Evolutionary conservation across 2,888 invertebrate genomes (phyloP).

Genomic region (Pecten maximus): DNA sequence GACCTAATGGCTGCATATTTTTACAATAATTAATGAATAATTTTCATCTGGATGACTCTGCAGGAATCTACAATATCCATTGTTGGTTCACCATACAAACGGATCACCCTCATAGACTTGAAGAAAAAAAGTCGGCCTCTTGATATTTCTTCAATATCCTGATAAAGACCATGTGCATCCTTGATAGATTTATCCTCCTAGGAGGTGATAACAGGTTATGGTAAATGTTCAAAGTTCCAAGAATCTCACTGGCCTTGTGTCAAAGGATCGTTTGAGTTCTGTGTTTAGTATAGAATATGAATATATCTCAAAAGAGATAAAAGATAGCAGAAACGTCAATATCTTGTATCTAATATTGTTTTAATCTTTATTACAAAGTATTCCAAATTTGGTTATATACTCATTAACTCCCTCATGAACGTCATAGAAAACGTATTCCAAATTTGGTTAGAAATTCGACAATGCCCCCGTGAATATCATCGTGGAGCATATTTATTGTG

Average conservation of each 20-base stretch:
- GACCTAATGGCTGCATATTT: background rate
- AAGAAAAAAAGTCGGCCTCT: background rate
- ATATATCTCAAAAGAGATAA: no score
- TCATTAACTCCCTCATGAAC: no score
- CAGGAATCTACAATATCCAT: background rate
- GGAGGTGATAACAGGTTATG: background rate
- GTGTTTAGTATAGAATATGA: no score
- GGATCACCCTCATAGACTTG: background rate
- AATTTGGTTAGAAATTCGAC: no score
- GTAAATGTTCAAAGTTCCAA: background rate
- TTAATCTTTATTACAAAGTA: no score
- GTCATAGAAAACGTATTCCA: no score
- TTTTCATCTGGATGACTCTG: background rate
- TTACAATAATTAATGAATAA: background rate
- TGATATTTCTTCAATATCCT: background rate
- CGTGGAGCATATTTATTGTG: no score
- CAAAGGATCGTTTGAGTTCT: background rate
- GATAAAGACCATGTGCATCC: background rate
- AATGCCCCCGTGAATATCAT: no score
- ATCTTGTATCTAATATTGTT: no score
- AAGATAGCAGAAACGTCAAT: no score
- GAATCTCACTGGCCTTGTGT: background rate
- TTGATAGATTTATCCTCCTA: background rate
- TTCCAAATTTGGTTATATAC: no score
- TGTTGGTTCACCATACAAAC: background rate